Evolutionary conservation across 2,888 invertebrate species (phyloP).

Genomic region (Pemphredon lugubris): DNA sequence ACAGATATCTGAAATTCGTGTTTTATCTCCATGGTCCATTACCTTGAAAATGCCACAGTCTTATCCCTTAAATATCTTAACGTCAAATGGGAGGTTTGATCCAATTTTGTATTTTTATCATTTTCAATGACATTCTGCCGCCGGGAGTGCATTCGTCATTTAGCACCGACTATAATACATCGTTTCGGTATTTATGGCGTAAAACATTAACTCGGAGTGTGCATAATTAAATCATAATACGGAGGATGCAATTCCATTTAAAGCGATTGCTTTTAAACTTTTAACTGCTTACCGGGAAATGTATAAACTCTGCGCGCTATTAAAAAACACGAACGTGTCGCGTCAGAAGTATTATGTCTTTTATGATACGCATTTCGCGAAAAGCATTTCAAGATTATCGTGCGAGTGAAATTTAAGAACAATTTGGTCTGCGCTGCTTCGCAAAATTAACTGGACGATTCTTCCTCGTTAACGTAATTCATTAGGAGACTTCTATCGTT

Average conservation of each 20-base stretch:
- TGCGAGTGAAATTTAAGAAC: too few relatives aligned
- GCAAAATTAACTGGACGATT: too few relatives aligned
- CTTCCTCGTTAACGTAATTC: too few relatives aligned
- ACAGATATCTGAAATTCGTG: too few relatives aligned
- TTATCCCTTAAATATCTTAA: not conserved
- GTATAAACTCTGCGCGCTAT: not conserved
- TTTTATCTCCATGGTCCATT: too few relatives aligned
- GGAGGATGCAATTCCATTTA: too few relatives aligned
- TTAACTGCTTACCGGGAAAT: not conserved
- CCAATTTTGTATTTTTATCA: not conserved
- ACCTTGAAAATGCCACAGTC: not conserved
- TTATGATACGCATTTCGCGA: not conserved
- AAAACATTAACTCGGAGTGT: not conserved
- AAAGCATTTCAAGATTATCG: not conserved
- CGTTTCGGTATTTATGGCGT: not conserved
- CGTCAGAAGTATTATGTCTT: not conserved
- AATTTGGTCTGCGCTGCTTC: too few relatives aligned
- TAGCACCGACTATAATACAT: not conserved
- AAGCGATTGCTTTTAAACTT: not conserved
- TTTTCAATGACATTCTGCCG: not conserved
- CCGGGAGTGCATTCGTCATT: not conserved
- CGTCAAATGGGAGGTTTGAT: not conserved
- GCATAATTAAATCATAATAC: constrained; percentile 1
- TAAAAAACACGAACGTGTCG: not conserved
- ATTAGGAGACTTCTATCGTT: too few relatives aligned